These are phyloP conservation scores for Ptyas mucosa DNA, from an alignment of 2,113 vertebrate genomes.

Conservation along the genomic window DNA sequence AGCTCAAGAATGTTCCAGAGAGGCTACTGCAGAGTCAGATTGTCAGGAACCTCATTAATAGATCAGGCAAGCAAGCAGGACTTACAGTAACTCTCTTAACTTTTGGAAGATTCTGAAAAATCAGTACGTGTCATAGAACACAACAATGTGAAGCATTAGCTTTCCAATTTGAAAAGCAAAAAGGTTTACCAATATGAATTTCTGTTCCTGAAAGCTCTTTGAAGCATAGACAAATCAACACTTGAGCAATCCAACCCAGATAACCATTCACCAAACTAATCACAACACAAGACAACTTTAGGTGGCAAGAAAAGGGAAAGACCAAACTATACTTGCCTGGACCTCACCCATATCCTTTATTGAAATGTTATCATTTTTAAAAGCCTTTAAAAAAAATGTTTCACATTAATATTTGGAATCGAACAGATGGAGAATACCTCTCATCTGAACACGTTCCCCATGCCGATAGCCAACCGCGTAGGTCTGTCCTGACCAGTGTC, in stretches of 20 bases:
- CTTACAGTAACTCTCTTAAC: not conserved
- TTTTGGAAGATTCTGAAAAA: not conserved
- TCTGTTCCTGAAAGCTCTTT: not conserved
- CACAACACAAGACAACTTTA: not conserved
- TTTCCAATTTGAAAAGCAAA: not conserved
- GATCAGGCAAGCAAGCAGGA: not conserved
- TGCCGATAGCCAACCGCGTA: not conserved
- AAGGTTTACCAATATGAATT: not conserved
- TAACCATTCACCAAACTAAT: not conserved
- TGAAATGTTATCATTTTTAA: not conserved
- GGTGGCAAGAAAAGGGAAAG: not conserved
- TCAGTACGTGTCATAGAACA: not conserved
- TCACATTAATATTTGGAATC: not conserved
- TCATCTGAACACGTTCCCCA: not conserved
- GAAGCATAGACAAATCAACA: not conserved
- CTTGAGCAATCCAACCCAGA: not conserved
- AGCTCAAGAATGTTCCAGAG: not conserved
- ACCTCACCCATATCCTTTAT: slow-evolving; percentile 4
- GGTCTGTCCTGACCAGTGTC: slow-evolving; percentile 4
- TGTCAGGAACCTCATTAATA: not conserved
- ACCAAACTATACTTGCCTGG: not conserved
- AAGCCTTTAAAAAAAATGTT: not conserved
- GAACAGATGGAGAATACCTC: not conserved
- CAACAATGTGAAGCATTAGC: no score
- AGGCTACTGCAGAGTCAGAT: not conserved